Evolutionary conservation across 2,113 vertebrate genomes (phyloP), one percentile per base, ranked within the genome.

Genomic region (Agapornis roseicollis): DNA sequence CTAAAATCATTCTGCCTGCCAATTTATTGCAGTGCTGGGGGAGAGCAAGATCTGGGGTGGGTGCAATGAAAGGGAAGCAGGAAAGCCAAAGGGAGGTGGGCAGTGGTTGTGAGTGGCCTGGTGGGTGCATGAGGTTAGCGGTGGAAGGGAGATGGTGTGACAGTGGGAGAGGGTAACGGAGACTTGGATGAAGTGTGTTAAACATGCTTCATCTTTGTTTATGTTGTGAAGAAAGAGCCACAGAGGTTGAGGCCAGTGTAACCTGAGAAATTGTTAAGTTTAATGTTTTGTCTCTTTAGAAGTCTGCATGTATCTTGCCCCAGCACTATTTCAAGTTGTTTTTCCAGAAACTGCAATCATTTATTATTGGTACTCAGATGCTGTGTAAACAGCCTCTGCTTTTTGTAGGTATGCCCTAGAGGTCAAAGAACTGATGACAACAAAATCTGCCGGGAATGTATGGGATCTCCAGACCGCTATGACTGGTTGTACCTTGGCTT

Each of bases 401-500:
- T 63, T 63, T 80, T 91, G 13, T 41, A 99, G 99, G 99, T 99
- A 1, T 99, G 99, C 89, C 99, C 99, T 33, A 98, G 99, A 91
- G 99, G 99, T 11, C 98, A 99, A 65, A 98, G 99, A 66, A 98
- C 98, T 0, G 98, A 98, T 77, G 64, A 95, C 24, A 96, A 98
- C 88, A 99, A 99, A 89, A 98, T 99, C 55, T 99, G 99, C 78
- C 94, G 98, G 53, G 98, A 98, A 18, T 99, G 99, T 79, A 71
- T 61, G 1, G 99, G 97, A 14, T 98, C 98, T 23, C 99, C 99
- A 0, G 99, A 99, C 69, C 98, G 99, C 47, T 99, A 99, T 17
- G 99, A 99, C 65, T 99, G 99, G 99, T 98, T 99, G 9, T 99
- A 99, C 55, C 98, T 99, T 53, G 99, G 99, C 60, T 99, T 99